Base-by-base conservation (phyloP, 1,140 invertebrate genomes). In the Meloidogyne floridensis region DNA sequence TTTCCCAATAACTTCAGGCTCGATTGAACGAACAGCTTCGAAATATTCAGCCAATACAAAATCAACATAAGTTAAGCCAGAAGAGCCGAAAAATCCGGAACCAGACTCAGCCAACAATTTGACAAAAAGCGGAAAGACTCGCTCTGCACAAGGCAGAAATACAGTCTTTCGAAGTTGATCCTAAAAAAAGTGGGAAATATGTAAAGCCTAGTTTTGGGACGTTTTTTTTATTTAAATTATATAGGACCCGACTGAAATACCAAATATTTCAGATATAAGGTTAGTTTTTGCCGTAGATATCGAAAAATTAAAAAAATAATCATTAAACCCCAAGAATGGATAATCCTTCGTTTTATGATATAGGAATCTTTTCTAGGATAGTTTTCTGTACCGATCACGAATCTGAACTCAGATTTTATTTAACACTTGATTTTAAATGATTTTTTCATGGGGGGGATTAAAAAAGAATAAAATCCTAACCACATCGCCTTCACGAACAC, bases 11-110 rank as follows among this genome's bases (percentile, higher is more conserved):
- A 71, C 42, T 71, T 81, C 56, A 2, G 47, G 42, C 20, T 70
- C 77, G 2, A 71, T n/a, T 13, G 7, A 9, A 42, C 18, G 54
- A 6, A 54, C 9, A 10, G 43, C 13, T 2, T 51, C 18, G 3
- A 81, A 43, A 43, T 81, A 79, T 15, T 69, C 77, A 20, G 81
- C 81, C 11, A 77, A 6, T 3, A 69, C 32, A 20, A 84, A 84
- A 71, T 84, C 83, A 32, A 75, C 83, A 11, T 65, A 84, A 9
- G 82, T 77, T 2, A 84, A 1, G 10, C 83, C 83, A 70, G 82
- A 84, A 11, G 56, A 9, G 9, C 71, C 59, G 51, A 84, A 75
- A 47, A 80, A 84, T n/a, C 83, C 83, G 11, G 69, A 80, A 6
- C 83, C 83, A 43, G 83, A 84, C 65, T 84, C 53, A 13, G 80